Percentiles rank a stretch among this genome's conserved stretches.
Evolutionary conservation across 2,888 invertebrate species (phyloP).

Genomic region (Xylota segnis): DNA sequence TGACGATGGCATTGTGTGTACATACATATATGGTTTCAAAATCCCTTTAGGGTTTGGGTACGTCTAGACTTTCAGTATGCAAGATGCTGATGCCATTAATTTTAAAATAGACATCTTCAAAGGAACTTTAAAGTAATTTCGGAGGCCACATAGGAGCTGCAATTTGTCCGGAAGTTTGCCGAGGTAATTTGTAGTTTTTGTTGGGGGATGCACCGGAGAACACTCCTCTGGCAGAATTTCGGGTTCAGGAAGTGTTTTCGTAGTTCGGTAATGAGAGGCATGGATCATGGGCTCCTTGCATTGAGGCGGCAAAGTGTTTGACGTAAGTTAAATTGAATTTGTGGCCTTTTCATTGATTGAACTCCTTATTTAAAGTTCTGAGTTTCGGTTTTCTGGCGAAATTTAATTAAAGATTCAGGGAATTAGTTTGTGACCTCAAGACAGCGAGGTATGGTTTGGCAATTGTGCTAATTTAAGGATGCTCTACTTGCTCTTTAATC

Average conservation of each 20-base stretch:
- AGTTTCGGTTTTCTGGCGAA: background rate
- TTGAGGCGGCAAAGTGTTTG: background rate
- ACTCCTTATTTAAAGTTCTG: background rate
- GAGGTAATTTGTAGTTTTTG: background rate
- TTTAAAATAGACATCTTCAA: background rate
- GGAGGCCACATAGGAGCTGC: background rate
- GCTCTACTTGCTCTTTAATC: too few species aligned
- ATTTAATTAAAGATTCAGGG: background rate
- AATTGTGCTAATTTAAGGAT: too few species aligned
- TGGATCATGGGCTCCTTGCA: background rate
- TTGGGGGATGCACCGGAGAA: background rate
- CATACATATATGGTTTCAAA: background rate
- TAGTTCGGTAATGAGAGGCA: background rate
- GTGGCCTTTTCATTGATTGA: background rate
- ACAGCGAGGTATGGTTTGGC: too few species aligned
- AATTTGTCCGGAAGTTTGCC: slow-evolving; percentile 3
- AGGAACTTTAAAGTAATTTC: background rate
- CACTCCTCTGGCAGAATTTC: background rate
- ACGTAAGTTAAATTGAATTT: slow-evolving; percentile 3
- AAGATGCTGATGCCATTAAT: slow-evolving; percentile 5
- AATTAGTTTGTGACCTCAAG: background rate
- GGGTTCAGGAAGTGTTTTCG: background rate
- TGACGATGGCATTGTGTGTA: background rate
- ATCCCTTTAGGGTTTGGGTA: background rate
- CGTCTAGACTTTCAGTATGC: background rate